Base-by-base conservation (phyloP, 2,797 vertebrate genomes). In the Myotis findleyi region DNA sequence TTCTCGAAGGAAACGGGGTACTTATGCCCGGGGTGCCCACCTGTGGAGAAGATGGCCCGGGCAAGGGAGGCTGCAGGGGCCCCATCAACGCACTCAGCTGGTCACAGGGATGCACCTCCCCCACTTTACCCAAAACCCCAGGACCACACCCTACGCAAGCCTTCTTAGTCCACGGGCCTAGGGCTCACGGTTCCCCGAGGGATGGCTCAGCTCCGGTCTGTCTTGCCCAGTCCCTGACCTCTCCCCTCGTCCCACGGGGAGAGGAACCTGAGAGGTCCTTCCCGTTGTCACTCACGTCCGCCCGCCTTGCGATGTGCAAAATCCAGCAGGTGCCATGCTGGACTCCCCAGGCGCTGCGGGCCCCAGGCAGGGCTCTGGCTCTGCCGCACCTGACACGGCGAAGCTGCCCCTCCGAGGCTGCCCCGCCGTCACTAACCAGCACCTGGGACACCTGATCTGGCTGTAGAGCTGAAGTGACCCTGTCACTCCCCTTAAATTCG, bases 371-470 rank as follows among this genome's bases (percentile, higher is more conserved):
- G 7, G 44, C 11, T 2, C 68, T 1, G 17, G n/a, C 49, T 80
- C 57, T 30, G 13, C 44, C 2, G 2, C 4, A 11, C 30, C 25
- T 66, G 20, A 68, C 41, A 11, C 3, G 3, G 13, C 36, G 36
- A 41, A 20, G 10, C 23, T 55, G 23, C 64, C 13, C n/a, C 13
- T n/a, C 4, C 0, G 13, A 41, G 25, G 10, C 23, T 55, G 23
- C 64, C 13, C n/a, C 13, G 4, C 47, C 49, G 33, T 59, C 91
- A 66, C 41, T 21, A 90, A 20, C 55, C 41, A 41, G n/a, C 23
- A 30, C n/a, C 68, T 57, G 5, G 10, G 57, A 94, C 96, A 90
- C 73, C n/a, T 7, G 44, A 68, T 57, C 83, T 69, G 81, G 59
- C 55, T 89, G 57, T 23, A 72, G 7, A 81, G 21, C 27, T 49